These are phyloP conservation scores for Rhadina sibilatrix DNA, from an alignment of 2,113 vertebrate genomes.

Conservation along the genomic window DNA sequence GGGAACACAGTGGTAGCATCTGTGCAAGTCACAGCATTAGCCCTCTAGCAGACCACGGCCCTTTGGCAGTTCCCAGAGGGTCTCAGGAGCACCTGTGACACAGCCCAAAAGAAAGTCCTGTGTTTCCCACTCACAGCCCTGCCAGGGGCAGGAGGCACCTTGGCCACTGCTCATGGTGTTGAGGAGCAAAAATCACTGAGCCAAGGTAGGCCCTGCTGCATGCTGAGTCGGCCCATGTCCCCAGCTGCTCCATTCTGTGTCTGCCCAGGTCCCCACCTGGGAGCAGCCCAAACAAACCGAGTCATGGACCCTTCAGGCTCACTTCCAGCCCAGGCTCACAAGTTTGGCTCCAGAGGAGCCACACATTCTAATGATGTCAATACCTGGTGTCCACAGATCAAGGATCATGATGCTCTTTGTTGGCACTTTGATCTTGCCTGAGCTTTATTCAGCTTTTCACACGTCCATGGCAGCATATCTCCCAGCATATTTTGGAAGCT, in stretches of 20 bases:
- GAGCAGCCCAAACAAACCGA: neutral
- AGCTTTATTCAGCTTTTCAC: neutral
- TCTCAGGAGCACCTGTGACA: neutral
- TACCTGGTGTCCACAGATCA: neutral
- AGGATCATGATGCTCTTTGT: neutral
- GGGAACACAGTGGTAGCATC: neutral
- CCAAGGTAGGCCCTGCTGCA: neutral
- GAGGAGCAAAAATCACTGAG: neutral
- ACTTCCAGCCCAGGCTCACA: neutral
- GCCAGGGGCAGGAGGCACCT: neutral
- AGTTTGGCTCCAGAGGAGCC: neutral
- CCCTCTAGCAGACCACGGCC: neutral
- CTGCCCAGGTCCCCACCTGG: neutral
- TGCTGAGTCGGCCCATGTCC: neutral
- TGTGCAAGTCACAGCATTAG: neutral
- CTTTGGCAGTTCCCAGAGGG: neutral
- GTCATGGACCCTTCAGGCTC: neutral
- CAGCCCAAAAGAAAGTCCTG: neutral
- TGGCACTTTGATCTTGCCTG: neutral
- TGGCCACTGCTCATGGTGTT: accelerated
- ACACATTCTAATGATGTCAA: accelerated
- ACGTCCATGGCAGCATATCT: neutral
- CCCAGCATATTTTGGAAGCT: neutral
- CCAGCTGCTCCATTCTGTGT: neutral
- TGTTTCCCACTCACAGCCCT: neutral